A percentile compares a stretch with the other conserved stretches of the same genome.
phyloP scores from a whole-genome alignment of 1,140 invertebrate genomes.

The Nasonia vitripennis region DNA sequence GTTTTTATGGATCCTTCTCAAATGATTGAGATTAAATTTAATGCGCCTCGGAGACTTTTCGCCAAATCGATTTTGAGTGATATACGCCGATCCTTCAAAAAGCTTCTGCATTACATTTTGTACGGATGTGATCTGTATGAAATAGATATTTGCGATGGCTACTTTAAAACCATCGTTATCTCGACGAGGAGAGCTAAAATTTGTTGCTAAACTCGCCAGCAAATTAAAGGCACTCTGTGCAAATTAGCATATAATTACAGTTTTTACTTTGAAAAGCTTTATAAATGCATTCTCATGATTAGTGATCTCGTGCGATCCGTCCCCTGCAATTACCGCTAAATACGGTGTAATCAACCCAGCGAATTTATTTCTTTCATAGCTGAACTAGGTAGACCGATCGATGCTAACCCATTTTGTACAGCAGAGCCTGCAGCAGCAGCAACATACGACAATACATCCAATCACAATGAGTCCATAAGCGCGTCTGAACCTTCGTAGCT shows the following conservation, averaged over 20 bases:
- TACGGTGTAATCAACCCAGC: neutral
- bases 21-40: conserved; percentile 6
- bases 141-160: neutral
- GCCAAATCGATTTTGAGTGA: neutral
- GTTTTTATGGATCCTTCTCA: neutral
- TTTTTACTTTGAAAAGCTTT: neutral
- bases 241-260: neutral
- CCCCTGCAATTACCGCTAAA: neutral
- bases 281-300: neutral
- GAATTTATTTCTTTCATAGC: neutral
- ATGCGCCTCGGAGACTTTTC: neutral
- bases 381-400: neutral
- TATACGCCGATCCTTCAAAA: neutral
- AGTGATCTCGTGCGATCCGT: neutral
- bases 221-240: neutral
- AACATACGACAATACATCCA: neutral
- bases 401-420: neutral
- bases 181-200: neutral
- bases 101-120: neutral
- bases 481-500: neutral
- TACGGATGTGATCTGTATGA: neutral
- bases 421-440: neutral
- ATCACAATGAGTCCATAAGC: neutral
- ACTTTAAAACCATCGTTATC: neutral
- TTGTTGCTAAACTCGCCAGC: neutral